A percentile compares a stretch with the other conserved stretches of the same genome.
Conservation (phyloP, 2,113 vertebrate genomes). For the Notothenia rossii region DNA sequence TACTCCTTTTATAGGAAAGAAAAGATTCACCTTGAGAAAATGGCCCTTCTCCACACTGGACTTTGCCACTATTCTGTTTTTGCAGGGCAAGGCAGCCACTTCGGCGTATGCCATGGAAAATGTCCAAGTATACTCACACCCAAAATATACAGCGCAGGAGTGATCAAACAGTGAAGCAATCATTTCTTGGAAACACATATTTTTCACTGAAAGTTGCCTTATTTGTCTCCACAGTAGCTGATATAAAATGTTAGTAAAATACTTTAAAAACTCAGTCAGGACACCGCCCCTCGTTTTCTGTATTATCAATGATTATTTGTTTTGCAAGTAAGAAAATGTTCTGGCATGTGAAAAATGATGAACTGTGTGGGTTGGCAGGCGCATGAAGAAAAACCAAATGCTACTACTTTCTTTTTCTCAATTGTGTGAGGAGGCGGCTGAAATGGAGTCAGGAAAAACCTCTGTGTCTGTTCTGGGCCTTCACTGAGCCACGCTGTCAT, state of each 20-base stretch:
- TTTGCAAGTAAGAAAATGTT: conserved; percentile 10
- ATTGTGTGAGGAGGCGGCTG: conserved; percentile 26
- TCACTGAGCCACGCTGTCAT: conserved; percentile 47
- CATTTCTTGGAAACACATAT: conserved; percentile 25
- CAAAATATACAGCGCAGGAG: background rate
- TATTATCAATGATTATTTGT: background rate
- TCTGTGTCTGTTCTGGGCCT: conserved; percentile 30
- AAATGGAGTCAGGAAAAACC: conserved; percentile 12
- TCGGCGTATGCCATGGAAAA: conserved; percentile 15
- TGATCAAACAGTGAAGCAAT: background rate
- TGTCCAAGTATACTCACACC: background rate
- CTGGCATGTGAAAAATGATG: background rate
- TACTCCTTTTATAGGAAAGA: conserved; percentile 30
- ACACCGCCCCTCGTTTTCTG: background rate
- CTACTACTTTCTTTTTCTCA: conserved; percentile 3
- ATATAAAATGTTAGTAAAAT: background rate
- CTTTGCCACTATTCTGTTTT: conserved; percentile 38
- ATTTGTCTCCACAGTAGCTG: background rate
- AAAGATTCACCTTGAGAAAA: background rate
- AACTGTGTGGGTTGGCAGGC: too few species aligned
- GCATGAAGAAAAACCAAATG: background rate
- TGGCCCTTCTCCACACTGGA: conserved; percentile 7
- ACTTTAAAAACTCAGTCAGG: background rate
- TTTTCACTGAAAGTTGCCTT: background rate
- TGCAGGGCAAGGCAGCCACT: background rate